These are phyloP conservation scores for Rotaria magnacalcarata DNA, from an alignment of 2,888 invertebrate genomes.

Conservation along the genomic window DNA sequence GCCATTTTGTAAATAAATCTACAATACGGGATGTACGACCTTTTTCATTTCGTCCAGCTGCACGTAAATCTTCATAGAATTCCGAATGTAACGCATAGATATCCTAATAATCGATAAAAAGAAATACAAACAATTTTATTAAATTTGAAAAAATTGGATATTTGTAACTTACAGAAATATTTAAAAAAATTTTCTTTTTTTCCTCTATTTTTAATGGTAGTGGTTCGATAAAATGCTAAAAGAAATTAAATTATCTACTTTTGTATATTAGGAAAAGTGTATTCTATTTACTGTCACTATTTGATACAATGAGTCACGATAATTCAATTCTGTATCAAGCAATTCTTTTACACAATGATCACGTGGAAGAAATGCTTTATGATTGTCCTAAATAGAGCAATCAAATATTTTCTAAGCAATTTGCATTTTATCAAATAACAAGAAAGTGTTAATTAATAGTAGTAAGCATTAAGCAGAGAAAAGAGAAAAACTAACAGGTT, in stretches of 20 bases:
- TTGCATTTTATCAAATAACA: background rate
- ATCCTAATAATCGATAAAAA: background rate
- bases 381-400: background rate
- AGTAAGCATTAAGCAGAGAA: constrained; percentile 8
- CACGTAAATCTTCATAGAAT: constrained; percentile 10
- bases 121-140: background rate
- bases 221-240: constrained; percentile 28
- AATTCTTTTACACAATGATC: constrained; percentile 33
- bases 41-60: constrained; percentile 26
- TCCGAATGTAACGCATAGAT: constrained; percentile 22
- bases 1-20: constrained; percentile 25
- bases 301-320: constrained; percentile 11
- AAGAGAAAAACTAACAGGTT: constrained; percentile 1
- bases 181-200: background rate
- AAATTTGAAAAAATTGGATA: too few relatives aligned
- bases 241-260: background rate
- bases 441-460: background rate
- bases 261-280: too few relatives aligned
- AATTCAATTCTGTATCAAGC: constrained; percentile 18
- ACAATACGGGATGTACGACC: constrained; percentile 29
- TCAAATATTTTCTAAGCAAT: background rate
- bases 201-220: background rate
- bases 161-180: background rate
- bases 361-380: constrained; percentile 34
- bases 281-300: background rate